These are phyloP conservation scores for Limnephilus auricula DNA, from an alignment of 2,888 invertebrate species.

Conservation along the genomic window DNA sequence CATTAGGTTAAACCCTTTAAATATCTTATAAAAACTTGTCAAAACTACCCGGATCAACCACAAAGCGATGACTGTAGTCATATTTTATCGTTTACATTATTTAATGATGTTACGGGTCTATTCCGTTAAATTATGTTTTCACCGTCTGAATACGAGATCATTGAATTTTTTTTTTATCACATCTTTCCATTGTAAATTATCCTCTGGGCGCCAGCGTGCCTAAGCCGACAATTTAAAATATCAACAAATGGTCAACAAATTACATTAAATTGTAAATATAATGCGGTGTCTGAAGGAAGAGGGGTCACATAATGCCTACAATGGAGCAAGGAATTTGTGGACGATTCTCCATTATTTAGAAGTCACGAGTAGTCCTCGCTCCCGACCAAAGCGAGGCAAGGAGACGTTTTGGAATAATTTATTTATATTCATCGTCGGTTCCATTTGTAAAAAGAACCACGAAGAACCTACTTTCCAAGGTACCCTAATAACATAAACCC, in stretches of 20 bases:
- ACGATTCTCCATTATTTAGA: conserved; percentile 55
- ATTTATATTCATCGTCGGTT: not conserved
- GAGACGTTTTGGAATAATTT: not conserved
- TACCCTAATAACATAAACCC: not conserved
- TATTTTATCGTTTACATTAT: conserved; percentile 23
- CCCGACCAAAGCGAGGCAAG: not conserved
- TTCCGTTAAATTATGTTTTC: conserved; percentile 35
- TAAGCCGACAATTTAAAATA: conserved; percentile 58
- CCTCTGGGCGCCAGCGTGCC: conserved; percentile 62
- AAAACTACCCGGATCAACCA: conserved; percentile 9
- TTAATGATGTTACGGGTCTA: conserved; percentile 3
- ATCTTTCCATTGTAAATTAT: conserved; percentile 31
- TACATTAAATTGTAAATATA: conserved; percentile 59
- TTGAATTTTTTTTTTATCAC: conserved; percentile 7
- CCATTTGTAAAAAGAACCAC: not conserved
- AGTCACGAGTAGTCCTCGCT: conserved; percentile 64
- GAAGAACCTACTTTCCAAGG: not conserved
- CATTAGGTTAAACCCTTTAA: not conserved
- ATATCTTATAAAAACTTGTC: not conserved
- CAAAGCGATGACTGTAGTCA: conserved; percentile 14
- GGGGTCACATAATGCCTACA: conserved; percentile 32
- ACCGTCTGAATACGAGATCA: conserved; percentile 40
- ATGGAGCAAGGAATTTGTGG: conserved; percentile 36
- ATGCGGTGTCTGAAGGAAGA: conserved; percentile 51
- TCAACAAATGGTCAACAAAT: conserved; percentile 59